Conservation (phyloP, 2,888 invertebrate species). For the Caenorhabditis sp. region DNA sequence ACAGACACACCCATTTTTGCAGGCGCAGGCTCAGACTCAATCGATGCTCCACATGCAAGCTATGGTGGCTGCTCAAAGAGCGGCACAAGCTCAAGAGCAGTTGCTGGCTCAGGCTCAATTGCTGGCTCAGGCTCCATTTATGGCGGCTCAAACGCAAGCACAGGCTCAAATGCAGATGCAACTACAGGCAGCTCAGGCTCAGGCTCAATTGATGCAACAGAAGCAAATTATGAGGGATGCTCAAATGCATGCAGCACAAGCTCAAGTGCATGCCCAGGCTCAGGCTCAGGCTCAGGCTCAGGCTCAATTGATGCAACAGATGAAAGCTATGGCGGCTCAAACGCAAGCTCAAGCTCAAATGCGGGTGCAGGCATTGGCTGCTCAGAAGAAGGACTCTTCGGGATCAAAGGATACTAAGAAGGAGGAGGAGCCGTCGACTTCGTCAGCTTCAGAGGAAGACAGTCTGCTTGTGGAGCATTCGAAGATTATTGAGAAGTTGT, state of each 20-base stretch:
- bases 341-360: no score
- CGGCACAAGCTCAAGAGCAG: no score
- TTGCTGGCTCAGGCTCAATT: no score
- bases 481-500: conserved; percentile 83
- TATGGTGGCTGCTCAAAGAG: no score
- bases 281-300: neutral
- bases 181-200: no score
- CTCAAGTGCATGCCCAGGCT: neutral
- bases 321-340: neutral
- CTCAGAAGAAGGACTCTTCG: neutral
- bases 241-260: neutral
- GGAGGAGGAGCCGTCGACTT: neutral
- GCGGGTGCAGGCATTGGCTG: conserved; percentile 5
- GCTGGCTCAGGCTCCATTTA: no score
- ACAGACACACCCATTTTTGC: no score
- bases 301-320: neutral
- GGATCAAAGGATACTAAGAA: neutral
- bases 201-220: neutral
- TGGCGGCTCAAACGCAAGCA: neutral
- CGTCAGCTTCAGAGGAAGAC: conserved; percentile 39
- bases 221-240: neutral
- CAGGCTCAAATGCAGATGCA: neutral
- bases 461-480: conserved; percentile 29
- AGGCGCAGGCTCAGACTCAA: no score
- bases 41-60: no score